phyloP scores from a whole-genome alignment of 1,140 invertebrate genomes.

The Nebria ingens region DNA sequence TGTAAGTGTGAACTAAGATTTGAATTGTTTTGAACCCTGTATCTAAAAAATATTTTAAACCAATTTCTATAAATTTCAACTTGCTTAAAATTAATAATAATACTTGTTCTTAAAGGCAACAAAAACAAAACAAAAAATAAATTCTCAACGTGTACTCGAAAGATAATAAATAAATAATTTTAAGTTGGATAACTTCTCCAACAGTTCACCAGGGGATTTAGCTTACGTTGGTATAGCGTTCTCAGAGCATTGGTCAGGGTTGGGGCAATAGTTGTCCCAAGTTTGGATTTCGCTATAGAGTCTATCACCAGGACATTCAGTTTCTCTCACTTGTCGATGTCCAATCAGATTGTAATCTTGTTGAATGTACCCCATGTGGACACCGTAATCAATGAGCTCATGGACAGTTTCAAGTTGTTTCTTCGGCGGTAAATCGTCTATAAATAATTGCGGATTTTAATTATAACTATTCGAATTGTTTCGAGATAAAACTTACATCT shows the following conservation, averaged over 20 bases:
- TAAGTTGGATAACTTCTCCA: background rate
- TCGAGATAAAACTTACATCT: constrained; percentile 33
- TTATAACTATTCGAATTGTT: background rate
- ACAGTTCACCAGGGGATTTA: background rate
- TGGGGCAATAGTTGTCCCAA: constrained; percentile 49
- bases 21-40: too few species aligned
- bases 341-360: constrained; percentile 53
- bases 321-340: constrained; percentile 54
- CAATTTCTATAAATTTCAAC: too few species aligned
- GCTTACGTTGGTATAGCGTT: background rate
- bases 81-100: too few species aligned
- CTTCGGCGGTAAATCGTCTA: constrained; percentile 46
- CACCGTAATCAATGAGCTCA: constrained; percentile 50
- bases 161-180: too few species aligned
- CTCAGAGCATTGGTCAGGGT: constrained; percentile 25
- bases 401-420: constrained; percentile 47
- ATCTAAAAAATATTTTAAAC: too few species aligned
- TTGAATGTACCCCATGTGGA: constrained; percentile 45
- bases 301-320: constrained; percentile 56
- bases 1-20: too few species aligned
- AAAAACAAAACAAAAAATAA: too few species aligned
- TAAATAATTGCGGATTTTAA: constrained; percentile 15
- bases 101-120: too few species aligned
- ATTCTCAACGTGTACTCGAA: too few species aligned
- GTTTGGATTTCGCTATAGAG: constrained; percentile 50